Evolutionary conservation across 2,888 invertebrate genomes (phyloP).

Genomic region (Sericinus montela): DNA sequence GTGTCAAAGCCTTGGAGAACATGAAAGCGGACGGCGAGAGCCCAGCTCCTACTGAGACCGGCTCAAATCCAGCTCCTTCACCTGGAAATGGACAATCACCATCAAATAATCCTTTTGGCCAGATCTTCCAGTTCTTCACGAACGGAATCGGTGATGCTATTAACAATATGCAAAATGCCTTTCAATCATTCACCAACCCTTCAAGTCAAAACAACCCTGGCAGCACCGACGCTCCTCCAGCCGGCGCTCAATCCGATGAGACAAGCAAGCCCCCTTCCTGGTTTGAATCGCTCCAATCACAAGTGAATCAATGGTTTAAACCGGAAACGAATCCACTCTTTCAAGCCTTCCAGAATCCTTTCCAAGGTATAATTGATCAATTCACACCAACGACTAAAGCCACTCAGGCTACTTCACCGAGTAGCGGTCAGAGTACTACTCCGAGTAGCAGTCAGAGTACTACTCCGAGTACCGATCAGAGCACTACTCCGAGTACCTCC

Average conservation of each 20-base stretch:
- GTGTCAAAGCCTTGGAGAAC: conserved; percentile 40
- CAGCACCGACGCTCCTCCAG: conserved; percentile 12
- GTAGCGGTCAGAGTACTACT: no score
- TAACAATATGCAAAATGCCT: conserved; percentile 26
- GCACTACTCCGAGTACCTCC: no score
- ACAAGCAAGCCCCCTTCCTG: conserved; percentile 10
- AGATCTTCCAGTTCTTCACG: conserved; percentile 27
- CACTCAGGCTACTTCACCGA: no score
- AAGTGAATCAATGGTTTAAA: conserved; percentile 29
- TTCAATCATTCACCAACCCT: conserved; percentile 20
- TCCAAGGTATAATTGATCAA: conserved; percentile 15
- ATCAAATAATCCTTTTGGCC: conserved; percentile 11
- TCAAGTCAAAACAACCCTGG: conserved; percentile 3
- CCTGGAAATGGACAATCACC: background rate
- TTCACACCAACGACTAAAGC: conserved; percentile 4
- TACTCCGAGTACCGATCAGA: no score
- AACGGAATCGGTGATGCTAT: conserved; percentile 24
- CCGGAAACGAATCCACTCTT: conserved; percentile 11
- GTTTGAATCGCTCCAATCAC: conserved; percentile 30
- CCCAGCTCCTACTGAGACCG: conserved; percentile 10
- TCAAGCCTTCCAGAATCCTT: conserved; percentile 24
- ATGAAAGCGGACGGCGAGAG: conserved; percentile 38
- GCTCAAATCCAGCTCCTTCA: conserved; percentile 9
- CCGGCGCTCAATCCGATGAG: conserved; percentile 30
- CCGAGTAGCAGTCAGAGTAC: no score